Percentiles rank a stretch among this genome's conserved stretches.
Conservation (phyloP, 2,888 invertebrate genomes). For the Alcis repandata region DNA sequence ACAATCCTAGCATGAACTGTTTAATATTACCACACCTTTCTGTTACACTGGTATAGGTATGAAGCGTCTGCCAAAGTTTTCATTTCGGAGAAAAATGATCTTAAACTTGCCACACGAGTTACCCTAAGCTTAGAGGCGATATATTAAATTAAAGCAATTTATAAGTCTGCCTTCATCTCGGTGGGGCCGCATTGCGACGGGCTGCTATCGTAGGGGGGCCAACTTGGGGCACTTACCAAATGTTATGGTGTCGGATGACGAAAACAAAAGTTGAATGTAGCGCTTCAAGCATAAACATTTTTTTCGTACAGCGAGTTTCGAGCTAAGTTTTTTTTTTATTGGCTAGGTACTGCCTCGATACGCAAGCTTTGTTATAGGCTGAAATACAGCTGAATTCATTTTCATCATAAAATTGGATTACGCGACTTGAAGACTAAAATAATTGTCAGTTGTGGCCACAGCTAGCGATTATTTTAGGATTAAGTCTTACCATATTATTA, state of each 20-base stretch:
- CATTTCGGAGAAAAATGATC: conserved; percentile 46
- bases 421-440: too few relatives aligned
- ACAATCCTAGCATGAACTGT: too few relatives aligned
- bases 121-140: conserved; percentile 44
- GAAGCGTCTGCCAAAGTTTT: conserved; percentile 41
- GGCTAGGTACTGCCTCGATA: too few relatives aligned
- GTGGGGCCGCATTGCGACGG: conserved; percentile 49
- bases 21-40: too few relatives aligned
- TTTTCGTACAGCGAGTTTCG: neutral
- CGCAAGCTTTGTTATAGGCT: neutral
- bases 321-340: too few relatives aligned
- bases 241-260: conserved; percentile 54
- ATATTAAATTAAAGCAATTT: conserved; percentile 82
- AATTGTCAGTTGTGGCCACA: too few relatives aligned
- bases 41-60: conserved; percentile 2
- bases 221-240: conserved; percentile 51
- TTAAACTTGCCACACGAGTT: conserved; percentile 46
- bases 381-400: neutral
- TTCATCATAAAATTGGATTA: too few relatives aligned
- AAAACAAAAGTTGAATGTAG: conserved; percentile 42
- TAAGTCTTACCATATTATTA: too few relatives aligned
- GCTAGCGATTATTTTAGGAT: too few relatives aligned
- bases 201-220: conserved; percentile 33
- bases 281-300: conserved; percentile 41
- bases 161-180: conserved; percentile 70